A percentile compares a stretch with the other conserved stretches of the same genome.
Evolutionary conservation across 1,140 invertebrate genomes (phyloP).

Genomic region (Calycopis cecrops): DNA sequence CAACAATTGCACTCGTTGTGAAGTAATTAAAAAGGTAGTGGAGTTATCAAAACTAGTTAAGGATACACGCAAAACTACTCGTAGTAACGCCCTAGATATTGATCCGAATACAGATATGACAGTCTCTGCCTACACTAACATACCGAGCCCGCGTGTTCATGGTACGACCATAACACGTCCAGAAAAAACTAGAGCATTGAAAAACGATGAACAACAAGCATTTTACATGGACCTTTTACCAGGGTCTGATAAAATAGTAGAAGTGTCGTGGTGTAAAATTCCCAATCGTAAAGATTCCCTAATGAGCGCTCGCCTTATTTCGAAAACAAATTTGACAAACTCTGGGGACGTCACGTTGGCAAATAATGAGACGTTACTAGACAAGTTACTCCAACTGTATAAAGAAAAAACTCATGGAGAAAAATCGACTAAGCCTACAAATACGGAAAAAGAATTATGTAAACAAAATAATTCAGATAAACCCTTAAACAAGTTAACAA

Average conservation of each 20-base stretch:
- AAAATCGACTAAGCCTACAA: not conserved
- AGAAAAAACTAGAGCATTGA: not conserved
- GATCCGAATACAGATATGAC: not conserved
- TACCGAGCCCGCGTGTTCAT: conserved; percentile 1
- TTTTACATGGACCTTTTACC: conserved; percentile 3
- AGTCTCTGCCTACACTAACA: conserved; percentile 3
- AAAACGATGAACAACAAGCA: not conserved
- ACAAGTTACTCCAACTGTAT: conserved; percentile 2
- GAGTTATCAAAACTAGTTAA: conserved; percentile 2
- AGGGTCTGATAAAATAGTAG: conserved; percentile 4
- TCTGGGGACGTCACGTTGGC: not conserved
- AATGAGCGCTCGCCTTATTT: conserved; percentile 4
- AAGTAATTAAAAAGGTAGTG: conserved; percentile 3
- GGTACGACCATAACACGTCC: not conserved
- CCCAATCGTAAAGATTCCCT: conserved; percentile 1
- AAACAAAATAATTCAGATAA: not conserved
- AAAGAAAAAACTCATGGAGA: conserved; percentile 5
- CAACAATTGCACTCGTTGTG: conserved; percentile 6
- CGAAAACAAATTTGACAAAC: not conserved
- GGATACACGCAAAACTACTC: conserved; percentile 2
- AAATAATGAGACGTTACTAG: not conserved
- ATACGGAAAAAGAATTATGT: not conserved
- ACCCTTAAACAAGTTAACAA: not conserved
- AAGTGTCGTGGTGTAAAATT: conserved; percentile 5
- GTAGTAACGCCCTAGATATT: not conserved